Evolutionary conservation across 1,140 invertebrate species (phyloP), one percentile per base, ranked within the genome.

Genomic region (Drosophila serrata): DNA sequence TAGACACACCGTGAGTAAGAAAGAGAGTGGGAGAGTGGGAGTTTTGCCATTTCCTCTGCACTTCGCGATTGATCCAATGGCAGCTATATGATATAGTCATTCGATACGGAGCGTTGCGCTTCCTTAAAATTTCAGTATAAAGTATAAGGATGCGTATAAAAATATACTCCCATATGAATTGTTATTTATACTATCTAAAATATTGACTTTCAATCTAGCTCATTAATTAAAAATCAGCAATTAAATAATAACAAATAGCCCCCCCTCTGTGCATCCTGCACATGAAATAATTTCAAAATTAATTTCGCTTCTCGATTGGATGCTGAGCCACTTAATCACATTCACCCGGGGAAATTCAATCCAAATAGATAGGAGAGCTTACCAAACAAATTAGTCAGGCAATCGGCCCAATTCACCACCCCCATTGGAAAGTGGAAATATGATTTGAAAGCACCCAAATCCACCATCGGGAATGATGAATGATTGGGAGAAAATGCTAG

Each of bases 281-380:
- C 13, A 59, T 11, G 4, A 59, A 72, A 46, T 31, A 46, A 43
- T 22, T 35, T 59, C 6, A 31, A 49, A 24, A 72, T 29, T 29
- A 37, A 59, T 29, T 72, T 24, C 22, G 29, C 17, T 29, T n/a
- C 22, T 59, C 27, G 53, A 49, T 72, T 72, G 43, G n/a, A 22
- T 59, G 37, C 43, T 22, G 45, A n/a, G 45, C 29, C 31, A 46
- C 42, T 33, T 59, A 72, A 72, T 72, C 65, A 59, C 43, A 59
- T 48, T 46, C 33, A 72, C 8, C 37, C 13, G 43, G 48, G 68
- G 69, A 58, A 72, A 72, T 72, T 33, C 42, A 58, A 70, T 70
- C 42, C n/a, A n/a, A n/a, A n/a, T 19, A 6, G 19, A 33, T 58
- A 22, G 42, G n/a, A 69, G 68, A 69, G 65, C 67, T 57, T 45